Percentiles rank a stretch among this genome's conserved stretches.
These are phyloP conservation scores for Eristalinus aeneus DNA, from an alignment of 2,888 invertebrate genomes.

Conservation along the genomic window DNA sequence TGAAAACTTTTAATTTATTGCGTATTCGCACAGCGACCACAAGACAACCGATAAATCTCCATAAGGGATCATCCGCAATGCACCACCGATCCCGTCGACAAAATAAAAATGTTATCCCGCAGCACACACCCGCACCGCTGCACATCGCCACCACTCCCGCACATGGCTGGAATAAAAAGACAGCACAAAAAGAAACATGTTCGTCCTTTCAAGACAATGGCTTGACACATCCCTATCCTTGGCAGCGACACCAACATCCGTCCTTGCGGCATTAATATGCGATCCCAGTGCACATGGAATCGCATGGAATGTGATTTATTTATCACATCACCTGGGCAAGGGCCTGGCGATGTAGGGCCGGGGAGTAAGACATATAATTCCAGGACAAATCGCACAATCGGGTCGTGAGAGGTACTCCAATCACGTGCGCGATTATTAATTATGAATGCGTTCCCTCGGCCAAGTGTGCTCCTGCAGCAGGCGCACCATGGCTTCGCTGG, in stretches of 20 bases:
- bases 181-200: not conserved
- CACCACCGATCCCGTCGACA: conserved; percentile 19
- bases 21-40: conserved; percentile 43
- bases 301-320: conserved; percentile 71
- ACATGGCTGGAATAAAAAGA: conserved; percentile 46
- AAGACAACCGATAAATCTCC: conserved; percentile 52
- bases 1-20: conserved; percentile 22
- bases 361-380: conserved; percentile 64
- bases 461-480: not conserved
- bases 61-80: conserved; percentile 31
- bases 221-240: conserved; percentile 47
- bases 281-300: conserved; percentile 57
- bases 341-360: conserved; percentile 27
- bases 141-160: not conserved
- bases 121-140: conserved; percentile 27
- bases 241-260: conserved; percentile 65
- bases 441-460: conserved; percentile 48
- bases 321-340: conserved; percentile 63
- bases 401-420: conserved; percentile 56
- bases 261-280: conserved; percentile 67
- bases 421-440: conserved; percentile 67
- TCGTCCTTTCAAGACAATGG: conserved; percentile 56
- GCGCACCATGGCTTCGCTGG: not conserved
- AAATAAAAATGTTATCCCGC: conserved; percentile 23
- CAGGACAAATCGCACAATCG: conserved; percentile 64